These are phyloP conservation scores for Thysanoteuthis rhombus DNA, from an alignment of 2,888 invertebrate genomes.

Conservation along the genomic window DNA sequence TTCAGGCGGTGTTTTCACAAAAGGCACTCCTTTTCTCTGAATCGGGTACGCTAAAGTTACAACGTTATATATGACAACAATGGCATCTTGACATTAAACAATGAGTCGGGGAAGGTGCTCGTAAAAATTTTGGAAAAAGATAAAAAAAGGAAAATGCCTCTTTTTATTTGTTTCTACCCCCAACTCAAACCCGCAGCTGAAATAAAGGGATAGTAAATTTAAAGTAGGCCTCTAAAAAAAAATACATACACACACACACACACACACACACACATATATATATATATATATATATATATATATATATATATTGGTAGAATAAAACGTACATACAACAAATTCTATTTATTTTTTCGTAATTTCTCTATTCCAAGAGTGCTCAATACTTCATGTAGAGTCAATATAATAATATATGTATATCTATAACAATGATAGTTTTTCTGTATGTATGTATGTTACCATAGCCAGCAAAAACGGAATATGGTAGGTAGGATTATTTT, in stretches of 20 bases:
- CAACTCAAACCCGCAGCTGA: neutral
- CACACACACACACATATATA: neutral
- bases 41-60: neutral
- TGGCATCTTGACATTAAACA: neutral
- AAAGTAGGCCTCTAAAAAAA: neutral
- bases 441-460: too few relatives aligned
- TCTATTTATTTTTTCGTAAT: too few relatives aligned
- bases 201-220: neutral
- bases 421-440: too few relatives aligned
- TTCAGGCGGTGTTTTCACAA: neutral
- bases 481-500: too few relatives aligned
- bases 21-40: neutral
- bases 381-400: too few relatives aligned
- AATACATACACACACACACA: too few relatives aligned
- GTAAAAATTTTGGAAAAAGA: neutral
- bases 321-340: too few relatives aligned
- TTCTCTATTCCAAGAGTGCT: too few relatives aligned
- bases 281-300: constrained; percentile 12
- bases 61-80: neutral
- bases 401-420: too few relatives aligned
- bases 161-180: neutral
- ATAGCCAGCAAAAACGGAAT: too few relatives aligned
- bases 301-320: too few relatives aligned
- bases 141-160: neutral
- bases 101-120: neutral